Evolutionary conservation across 1,140 invertebrate species (phyloP).

Genomic region (Cardiocondyla obscurior): DNA sequence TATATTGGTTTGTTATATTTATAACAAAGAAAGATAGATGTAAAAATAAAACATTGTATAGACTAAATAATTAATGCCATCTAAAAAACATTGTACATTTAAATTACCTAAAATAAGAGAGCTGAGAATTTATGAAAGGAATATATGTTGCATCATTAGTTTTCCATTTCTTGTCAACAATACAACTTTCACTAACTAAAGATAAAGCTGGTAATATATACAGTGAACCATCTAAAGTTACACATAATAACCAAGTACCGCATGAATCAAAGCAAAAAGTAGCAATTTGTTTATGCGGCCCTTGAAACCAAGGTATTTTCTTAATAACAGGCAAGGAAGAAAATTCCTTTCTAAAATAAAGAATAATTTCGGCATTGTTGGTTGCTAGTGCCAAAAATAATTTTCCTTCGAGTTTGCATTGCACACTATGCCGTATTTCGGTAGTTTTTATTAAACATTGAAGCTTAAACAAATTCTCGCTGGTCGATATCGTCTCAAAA

Average conservation of each 20-base stretch:
- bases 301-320: constrained; percentile 88
- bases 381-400: constrained; percentile 80
- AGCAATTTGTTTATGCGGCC: constrained; percentile 85
- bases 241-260: constrained; percentile 88
- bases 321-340: constrained; percentile 85
- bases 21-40: background rate
- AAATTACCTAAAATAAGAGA: constrained; percentile 84
- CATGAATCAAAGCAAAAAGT: constrained; percentile 88
- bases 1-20: background rate
- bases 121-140: constrained; percentile 82
- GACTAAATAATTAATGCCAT: background rate
- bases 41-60: background rate
- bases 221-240: constrained; percentile 86
- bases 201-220: constrained; percentile 87
- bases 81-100: background rate
- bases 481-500: background rate
- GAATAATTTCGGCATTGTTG: constrained; percentile 76
- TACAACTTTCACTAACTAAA: constrained; percentile 84
- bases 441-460: constrained; percentile 81
- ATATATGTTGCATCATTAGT: constrained; percentile 84
- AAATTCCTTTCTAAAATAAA: constrained; percentile 79
- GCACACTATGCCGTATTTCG: constrained; percentile 77
- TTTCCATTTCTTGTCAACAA: constrained; percentile 86
- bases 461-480: constrained; percentile 79
- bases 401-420: constrained; percentile 74